Percentiles rank a stretch among this genome's conserved stretches.
These are phyloP conservation scores for Dryobotodes eremita DNA, from an alignment of 2,888 invertebrate species.

Conservation along the genomic window DNA sequence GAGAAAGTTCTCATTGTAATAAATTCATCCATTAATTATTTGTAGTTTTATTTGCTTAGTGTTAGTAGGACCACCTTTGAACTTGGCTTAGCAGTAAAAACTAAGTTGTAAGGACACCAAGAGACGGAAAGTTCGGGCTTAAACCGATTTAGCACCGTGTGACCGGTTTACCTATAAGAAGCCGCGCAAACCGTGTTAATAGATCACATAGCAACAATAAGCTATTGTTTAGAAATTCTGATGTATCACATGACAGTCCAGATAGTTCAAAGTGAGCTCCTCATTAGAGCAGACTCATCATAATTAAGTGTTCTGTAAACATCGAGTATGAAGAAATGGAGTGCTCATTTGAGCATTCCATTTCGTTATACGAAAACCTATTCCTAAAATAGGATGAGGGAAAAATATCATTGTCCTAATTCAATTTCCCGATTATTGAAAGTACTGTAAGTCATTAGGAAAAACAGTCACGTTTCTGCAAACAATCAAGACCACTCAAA, in stretches of 20 bases:
- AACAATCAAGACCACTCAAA: too few relatives aligned
- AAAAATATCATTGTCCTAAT: neutral
- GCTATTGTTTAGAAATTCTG: neutral
- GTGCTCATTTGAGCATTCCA: too few relatives aligned
- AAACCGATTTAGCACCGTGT: too few relatives aligned
- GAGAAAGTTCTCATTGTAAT: slow-evolving; percentile 17
- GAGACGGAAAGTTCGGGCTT: too few relatives aligned
- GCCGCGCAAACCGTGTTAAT: neutral
- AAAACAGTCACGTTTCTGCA: neutral
- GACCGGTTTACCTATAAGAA: too few relatives aligned
- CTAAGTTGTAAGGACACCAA: neutral
- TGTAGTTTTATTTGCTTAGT: slow-evolving; percentile 48
- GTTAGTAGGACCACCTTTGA: neutral
- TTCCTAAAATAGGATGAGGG: neutral
- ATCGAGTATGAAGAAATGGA: slow-evolving; percentile 25
- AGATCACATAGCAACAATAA: slow-evolving; percentile 12
- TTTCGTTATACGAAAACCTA: too few relatives aligned
- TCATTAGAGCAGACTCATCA: slow-evolving; percentile 42
- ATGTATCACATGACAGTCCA: slow-evolving; percentile 22
- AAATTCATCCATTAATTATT: slow-evolving; percentile 36
- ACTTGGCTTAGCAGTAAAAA: neutral
- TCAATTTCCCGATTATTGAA: neutral
- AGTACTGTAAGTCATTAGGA: neutral
- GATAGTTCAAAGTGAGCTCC: slow-evolving; percentile 28
- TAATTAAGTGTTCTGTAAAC: slow-evolving; percentile 34